Evolutionary conservation across 1,140 invertebrate genomes (phyloP), one percentile per base, ranked within the genome.

Genomic region (Cydia fagiglandana): DNA sequence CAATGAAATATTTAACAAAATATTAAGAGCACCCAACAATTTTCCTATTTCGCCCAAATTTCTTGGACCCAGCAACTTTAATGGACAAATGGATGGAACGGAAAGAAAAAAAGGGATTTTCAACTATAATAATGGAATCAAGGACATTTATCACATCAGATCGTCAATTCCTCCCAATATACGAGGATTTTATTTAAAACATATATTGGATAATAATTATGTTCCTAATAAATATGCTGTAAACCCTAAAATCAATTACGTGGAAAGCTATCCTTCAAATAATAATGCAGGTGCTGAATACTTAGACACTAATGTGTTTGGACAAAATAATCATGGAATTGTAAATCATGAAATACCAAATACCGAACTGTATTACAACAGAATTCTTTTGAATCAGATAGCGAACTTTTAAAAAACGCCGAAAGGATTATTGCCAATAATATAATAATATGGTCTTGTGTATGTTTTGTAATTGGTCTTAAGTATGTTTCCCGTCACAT

Each of bases 11-110:
- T 5, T 17, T 17, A 56, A 17, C 15, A 56, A 56, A 15, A 15
- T 17, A 17, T 56, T 56, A n/a, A 56, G 53, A 56, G 53, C n/a
- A 56, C 53, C 53, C 15, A 56, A 56, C n/a, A 56, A 56, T 56
- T 56, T 56, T 56, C 53, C 53, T 15, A 56, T 56, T 56, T 6
- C 53, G n/a, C 53, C 53, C n/a, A 17, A 56, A 56, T n/a, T 17
- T 9, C 15, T 15, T 56, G 7, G 6, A 17, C 6, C 15, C 7
- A 56, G n/a, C n/a, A 15, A 56, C 4, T 17, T 17, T 17, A 56
- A 56, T 2, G 47, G 47, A 15, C 53, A 50, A 15, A 50, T 50
- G 15, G 12, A 50, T 50, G 47, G 47, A 50, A 15, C 15, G 2
- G 9, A 41, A 41, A 41, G 38, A 17, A 56, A 15, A 9, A 56